These are phyloP conservation scores for Archips xylosteana DNA, from an alignment of 2,888 invertebrate genomes.

Conservation along the genomic window DNA sequence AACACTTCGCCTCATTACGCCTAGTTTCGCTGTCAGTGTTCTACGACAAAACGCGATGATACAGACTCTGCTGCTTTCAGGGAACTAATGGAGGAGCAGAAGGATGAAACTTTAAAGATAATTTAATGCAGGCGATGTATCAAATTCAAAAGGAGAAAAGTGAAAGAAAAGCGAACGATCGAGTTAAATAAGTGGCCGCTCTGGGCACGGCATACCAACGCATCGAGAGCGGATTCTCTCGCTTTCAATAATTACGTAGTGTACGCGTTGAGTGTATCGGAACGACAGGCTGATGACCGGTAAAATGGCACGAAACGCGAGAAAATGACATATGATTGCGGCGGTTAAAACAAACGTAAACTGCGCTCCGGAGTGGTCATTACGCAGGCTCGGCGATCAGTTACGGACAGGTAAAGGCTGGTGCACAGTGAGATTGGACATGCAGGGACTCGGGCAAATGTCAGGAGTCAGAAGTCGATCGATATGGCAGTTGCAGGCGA, in stretches of 20 bases:
- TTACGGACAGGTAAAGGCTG: constrained; percentile 50
- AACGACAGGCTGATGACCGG: constrained; percentile 62
- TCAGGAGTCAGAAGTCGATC: constrained; percentile 50
- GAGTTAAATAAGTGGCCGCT: constrained; percentile 47
- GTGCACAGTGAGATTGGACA: constrained; percentile 52
- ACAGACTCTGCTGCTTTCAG: constrained; percentile 42
- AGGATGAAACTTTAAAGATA: constrained; percentile 17
- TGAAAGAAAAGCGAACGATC: constrained; percentile 50
- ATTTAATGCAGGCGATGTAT: constrained; percentile 21
- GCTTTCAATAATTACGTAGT: constrained; percentile 65
- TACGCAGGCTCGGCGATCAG: constrained; percentile 55
- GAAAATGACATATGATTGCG: constrained; percentile 77
- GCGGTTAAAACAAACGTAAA: constrained; percentile 73
- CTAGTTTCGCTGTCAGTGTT: constrained; percentile 36
- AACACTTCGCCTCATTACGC: constrained; percentile 41
- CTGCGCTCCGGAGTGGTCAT: constrained; percentile 59
- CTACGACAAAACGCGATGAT: constrained; percentile 45
- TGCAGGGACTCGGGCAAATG: constrained; percentile 45
- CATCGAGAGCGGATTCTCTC: constrained; percentile 61
- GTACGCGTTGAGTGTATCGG: constrained; percentile 57
- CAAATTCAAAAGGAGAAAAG: constrained; percentile 44
- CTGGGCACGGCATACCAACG: constrained; percentile 50
- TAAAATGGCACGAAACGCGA: constrained; percentile 71
- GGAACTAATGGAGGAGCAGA: constrained; percentile 12
- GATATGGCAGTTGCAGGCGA: constrained; percentile 32